Evolutionary conservation across 2,797 vertebrate species (phyloP).

Genomic region (Ptychadena robeensis): DNA sequence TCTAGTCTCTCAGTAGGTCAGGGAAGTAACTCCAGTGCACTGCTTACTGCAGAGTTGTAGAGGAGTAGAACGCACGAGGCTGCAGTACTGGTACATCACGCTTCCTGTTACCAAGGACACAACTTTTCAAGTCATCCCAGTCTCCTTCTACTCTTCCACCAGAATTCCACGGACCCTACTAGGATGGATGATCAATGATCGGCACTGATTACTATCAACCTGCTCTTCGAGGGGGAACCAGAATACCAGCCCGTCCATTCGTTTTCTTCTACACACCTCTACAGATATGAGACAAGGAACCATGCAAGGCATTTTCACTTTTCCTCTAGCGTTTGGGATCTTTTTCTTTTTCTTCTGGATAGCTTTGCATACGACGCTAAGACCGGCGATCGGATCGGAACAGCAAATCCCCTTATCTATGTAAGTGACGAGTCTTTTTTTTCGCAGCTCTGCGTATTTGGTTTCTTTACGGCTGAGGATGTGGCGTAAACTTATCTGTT

Average conservation of each 20-base stretch:
- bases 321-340: constrained; percentile 71
- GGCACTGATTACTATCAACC: constrained; percentile 69
- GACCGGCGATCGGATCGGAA: constrained; percentile 82
- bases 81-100: constrained; percentile 73
- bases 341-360: constrained; percentile 81
- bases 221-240: constrained; percentile 48
- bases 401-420: constrained; percentile 95
- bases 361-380: constrained; percentile 77
- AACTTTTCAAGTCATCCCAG: constrained; percentile 72
- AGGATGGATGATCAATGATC: constrained; percentile 70
- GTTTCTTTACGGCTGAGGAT: constrained; percentile 52
- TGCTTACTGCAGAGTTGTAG: constrained; percentile 79
- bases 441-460: constrained; percentile 55
- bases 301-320: constrained; percentile 78
- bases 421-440: constrained; percentile 80
- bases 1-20: constrained; percentile 74
- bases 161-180: constrained; percentile 63
- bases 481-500: constrained; percentile 49
- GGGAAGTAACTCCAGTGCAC: constrained; percentile 73
- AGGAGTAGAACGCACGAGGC: constrained; percentile 74
- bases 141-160: constrained; percentile 63
- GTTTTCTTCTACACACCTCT: constrained; percentile 55
- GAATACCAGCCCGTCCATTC: constrained; percentile 55
- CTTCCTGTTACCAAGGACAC: constrained; percentile 74
- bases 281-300: constrained; percentile 66